These are phyloP conservation scores for Hippoglossus hippoglossus DNA, from an alignment of 2,797 vertebrate genomes.

Conservation along the genomic window DNA sequence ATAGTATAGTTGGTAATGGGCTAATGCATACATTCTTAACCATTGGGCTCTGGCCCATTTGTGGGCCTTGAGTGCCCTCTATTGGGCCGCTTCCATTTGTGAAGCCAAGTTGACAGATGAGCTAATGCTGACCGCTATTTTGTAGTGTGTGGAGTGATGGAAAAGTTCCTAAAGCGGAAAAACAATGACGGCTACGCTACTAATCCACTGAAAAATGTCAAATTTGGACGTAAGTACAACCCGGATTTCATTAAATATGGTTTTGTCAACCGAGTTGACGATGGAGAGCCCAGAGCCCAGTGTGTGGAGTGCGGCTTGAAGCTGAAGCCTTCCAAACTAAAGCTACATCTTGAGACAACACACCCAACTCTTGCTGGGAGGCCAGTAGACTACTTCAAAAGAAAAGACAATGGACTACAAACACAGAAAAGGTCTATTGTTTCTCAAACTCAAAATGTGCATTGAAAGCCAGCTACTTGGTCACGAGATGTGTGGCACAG, in stretches of 20 bases:
- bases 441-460: background rate
- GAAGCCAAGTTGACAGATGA: too few relatives aligned
- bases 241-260: background rate
- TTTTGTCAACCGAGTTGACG: background rate
- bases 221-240: too few relatives aligned
- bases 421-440: background rate
- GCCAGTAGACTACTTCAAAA: background rate
- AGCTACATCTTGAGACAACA: background rate
- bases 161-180: too few relatives aligned
- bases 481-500: slow-evolving; percentile 16
- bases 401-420: background rate
- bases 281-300: background rate
- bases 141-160: too few relatives aligned
- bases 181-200: too few relatives aligned
- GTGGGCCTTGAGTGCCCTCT: too few relatives aligned
- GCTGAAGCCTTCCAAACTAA: background rate
- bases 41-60: too few relatives aligned
- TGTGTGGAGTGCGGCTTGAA: background rate
- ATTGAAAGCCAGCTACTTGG: background rate
- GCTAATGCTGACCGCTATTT: too few relatives aligned
- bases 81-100: too few relatives aligned
- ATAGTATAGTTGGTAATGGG: too few relatives aligned
- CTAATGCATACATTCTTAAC: too few relatives aligned
- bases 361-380: background rate
- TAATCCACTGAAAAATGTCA: too few relatives aligned